Evolutionary conservation across 2,113 vertebrate genomes (phyloP), one percentile per base, ranked within the genome.

Genomic region (Rattus rattus): DNA sequence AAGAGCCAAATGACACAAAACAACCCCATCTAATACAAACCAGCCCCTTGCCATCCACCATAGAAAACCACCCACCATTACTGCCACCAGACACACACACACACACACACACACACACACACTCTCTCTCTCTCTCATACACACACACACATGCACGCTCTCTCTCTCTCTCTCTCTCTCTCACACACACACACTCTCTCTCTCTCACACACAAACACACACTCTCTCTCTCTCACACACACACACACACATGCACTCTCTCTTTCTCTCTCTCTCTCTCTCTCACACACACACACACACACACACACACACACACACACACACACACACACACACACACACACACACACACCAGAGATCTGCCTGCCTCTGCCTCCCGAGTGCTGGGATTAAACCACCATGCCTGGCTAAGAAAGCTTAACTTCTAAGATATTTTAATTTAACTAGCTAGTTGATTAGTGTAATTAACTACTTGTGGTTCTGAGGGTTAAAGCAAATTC

Each of bases 21-120:
- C 7, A 5, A 47, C 43, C 16, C 49, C 28, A 43, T 77, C 59
- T 26, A 80, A 86, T 13, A 77, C 22, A 36, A 95, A 86, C 72
- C 4, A 54, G 65, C 11, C 47, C 33, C 67, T 13, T 0, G 2
- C 30, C 0, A 0, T 7, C 26, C 6, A 59, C 69, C 54, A 94
- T 63, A 67, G 67, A 93, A 96, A 91, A 90, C 26, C 24, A 79
- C 24, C n/a, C 16, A 79, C 24, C 47, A 72, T 8, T 36, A 54
- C 49, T 61, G 43, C 5, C 30, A 88, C 9, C n/a, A 76, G 61
- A 63, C 17, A 43, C n/a, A n/a, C 17, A 73, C 26, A 89, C 8
- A 3, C 11, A 16, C 8, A 3, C 11, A 16, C 8, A 3, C 11
- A 16, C 8, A 3, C 11, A 16, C 7, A 2, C 11, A 16, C 52